Conservation (phyloP, 2,797 vertebrate genomes). For the Urosaurus nigricauda region DNA sequence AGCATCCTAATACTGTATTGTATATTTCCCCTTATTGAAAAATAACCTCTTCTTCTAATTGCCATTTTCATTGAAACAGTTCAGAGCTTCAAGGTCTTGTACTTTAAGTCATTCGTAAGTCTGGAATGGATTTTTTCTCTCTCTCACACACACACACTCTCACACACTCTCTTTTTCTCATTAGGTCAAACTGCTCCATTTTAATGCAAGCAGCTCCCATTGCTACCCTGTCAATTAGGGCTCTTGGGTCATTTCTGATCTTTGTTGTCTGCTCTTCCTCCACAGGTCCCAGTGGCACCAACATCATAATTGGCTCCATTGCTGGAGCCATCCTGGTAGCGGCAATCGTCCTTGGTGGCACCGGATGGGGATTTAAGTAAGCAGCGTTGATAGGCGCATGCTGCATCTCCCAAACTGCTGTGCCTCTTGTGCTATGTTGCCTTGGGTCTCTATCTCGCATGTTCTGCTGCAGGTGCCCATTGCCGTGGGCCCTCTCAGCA, state of each 20-base stretch:
- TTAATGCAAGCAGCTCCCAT: neutral
- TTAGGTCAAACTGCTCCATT: neutral
- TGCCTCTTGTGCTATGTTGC: constrained; percentile 19
- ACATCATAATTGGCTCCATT: constrained; percentile 98
- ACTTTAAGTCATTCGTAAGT: too few species aligned
- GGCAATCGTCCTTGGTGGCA: constrained; percentile 97
- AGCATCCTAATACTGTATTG: neutral
- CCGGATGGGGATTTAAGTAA: constrained; percentile 99
- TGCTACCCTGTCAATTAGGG: neutral
- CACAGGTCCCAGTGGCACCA: constrained; percentile 97
- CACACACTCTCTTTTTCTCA: too few species aligned
- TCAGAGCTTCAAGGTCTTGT: neutral
- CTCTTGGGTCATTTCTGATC: neutral
- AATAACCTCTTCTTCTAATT: neutral
- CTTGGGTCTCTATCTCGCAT: constrained; percentile 30
- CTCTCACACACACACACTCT: too few species aligned
- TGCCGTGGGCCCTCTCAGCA: neutral
- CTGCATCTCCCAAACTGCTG: constrained; percentile 80
- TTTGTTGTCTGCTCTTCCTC: constrained; percentile 56
- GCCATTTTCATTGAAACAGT: neutral
- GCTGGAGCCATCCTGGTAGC: constrained; percentile 96
- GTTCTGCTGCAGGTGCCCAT: constrained; percentile 11
- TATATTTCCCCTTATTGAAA: neutral
- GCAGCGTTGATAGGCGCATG: constrained; percentile 79
- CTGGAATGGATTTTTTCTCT: neutral